Percentiles rank a stretch among this genome's conserved stretches.
Evolutionary conservation across 1,140 invertebrate species (phyloP).

Genomic region (Drosophila azteca): DNA sequence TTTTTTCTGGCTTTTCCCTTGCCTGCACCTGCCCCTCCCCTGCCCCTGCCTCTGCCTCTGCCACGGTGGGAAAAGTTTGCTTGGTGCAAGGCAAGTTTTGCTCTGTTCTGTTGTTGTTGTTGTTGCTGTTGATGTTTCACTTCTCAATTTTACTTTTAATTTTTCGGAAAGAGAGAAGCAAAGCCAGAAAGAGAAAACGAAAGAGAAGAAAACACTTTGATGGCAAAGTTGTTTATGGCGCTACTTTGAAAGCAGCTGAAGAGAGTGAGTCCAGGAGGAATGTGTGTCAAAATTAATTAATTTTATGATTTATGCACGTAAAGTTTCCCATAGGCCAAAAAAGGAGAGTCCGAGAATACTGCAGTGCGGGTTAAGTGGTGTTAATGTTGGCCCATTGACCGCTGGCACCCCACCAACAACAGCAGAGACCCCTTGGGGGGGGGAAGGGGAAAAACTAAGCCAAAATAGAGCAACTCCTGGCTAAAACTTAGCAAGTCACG

Average conservation of each 20-base stretch:
- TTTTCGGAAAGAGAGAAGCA: conserved; percentile 40
- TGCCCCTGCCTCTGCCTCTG: background rate
- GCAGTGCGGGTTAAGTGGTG: conserved; percentile 41
- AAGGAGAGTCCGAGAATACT: conserved; percentile 6
- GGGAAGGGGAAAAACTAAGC: background rate
- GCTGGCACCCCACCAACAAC: conserved; percentile 30
- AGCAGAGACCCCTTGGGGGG: no score
- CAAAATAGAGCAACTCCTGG: conserved; percentile 21
- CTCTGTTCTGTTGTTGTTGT: conserved; percentile 22
- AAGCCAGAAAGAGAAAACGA: conserved; percentile 7
- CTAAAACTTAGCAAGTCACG: conserved; percentile 67
- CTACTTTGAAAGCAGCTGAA: conserved; percentile 50
- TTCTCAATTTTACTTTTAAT: conserved; percentile 78
- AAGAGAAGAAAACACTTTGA: conserved; percentile 36
- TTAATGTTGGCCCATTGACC: conserved; percentile 49
- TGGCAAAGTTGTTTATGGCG: conserved; percentile 70
- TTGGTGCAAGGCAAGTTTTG: conserved; percentile 54
- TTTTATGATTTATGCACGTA: conserved; percentile 82
- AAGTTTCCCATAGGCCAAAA: conserved; percentile 41
- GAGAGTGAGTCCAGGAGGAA: conserved; percentile 27
- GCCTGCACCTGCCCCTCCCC: background rate
- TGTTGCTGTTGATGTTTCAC: conserved; percentile 51
- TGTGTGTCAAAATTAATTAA: conserved; percentile 83
- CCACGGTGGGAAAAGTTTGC: conserved; percentile 45
- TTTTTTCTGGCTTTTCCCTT: conserved; percentile 17